Evolutionary conservation across 1,140 invertebrate genomes (phyloP).

Genomic region (Idris sp.): DNA sequence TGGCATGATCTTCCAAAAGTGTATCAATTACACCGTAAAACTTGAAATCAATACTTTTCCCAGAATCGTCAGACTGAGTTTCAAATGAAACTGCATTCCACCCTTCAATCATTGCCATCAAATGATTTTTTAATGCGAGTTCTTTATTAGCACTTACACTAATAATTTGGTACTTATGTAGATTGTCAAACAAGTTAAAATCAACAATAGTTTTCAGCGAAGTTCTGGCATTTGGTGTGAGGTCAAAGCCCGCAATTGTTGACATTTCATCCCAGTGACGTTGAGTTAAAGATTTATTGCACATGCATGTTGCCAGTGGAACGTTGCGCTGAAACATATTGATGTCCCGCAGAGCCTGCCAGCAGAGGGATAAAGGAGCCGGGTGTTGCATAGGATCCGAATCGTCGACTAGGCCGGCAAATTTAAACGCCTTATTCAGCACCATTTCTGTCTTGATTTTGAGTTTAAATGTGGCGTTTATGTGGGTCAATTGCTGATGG

Average conservation of each 20-base stretch:
- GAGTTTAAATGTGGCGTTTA: constrained; percentile 81
- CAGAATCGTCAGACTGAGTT: constrained; percentile 75
- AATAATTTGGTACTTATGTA: constrained; percentile 82
- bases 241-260: constrained; percentile 80
- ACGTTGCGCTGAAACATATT: constrained; percentile 82
- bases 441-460: constrained; percentile 80
- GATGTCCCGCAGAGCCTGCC: constrained; percentile 79
- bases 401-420: constrained; percentile 79
- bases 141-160: constrained; percentile 85
- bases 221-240: constrained; percentile 83
- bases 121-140: constrained; percentile 79
- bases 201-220: constrained; percentile 82
- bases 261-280: constrained; percentile 87
- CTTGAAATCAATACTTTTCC: constrained; percentile 77
- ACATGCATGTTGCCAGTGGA: constrained; percentile 82
- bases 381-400: constrained; percentile 80
- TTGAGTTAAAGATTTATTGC: constrained; percentile 83
- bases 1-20: constrained; percentile 83
- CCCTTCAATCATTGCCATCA: constrained; percentile 82
- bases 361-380: constrained; percentile 80
- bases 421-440: constrained; percentile 74
- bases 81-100: constrained; percentile 81
- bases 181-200: constrained; percentile 80
- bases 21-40: constrained; percentile 82
- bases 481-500: constrained; percentile 78